These are phyloP conservation scores for Paratilapia polleni DNA, from an alignment of 2,113 vertebrate genomes.

Conservation along the genomic window DNA sequence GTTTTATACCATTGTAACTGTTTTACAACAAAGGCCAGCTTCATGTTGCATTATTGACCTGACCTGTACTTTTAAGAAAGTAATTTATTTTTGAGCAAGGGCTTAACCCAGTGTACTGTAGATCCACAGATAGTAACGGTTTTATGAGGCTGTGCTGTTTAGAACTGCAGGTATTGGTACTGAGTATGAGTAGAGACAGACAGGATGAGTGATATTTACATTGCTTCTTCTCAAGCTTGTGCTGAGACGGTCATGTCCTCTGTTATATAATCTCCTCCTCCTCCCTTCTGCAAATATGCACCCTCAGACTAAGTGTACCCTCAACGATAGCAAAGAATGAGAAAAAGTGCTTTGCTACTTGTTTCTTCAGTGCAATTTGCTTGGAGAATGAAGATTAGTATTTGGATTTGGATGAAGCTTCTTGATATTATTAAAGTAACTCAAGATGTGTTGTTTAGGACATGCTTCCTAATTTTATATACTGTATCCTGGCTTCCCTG, in stretches of 20 bases:
- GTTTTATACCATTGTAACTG: background rate
- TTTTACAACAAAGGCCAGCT: background rate
- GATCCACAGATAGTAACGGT: background rate
- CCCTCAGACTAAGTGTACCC: slow-evolving; percentile 4
- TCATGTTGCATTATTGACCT: background rate
- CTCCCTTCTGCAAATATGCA: background rate
- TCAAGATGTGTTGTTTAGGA: background rate
- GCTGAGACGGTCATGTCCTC: slow-evolving; percentile 6
- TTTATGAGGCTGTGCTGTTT: background rate
- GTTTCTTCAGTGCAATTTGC: background rate
- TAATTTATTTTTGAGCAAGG: slow-evolving; percentile 16
- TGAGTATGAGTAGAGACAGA: background rate
- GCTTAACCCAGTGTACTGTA: slow-evolving; percentile 4
- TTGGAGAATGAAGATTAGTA: background rate
- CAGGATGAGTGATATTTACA: slow-evolving; percentile 16
- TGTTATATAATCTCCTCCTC: background rate
- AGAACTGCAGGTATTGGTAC: background rate
- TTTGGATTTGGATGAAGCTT: background rate
- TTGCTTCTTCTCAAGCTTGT: slow-evolving; percentile 4
- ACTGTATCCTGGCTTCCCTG: background rate
- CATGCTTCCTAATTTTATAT: background rate
- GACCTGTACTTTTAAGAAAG: background rate
- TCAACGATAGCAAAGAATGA: background rate
- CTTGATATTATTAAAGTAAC: background rate
- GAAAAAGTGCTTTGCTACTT: background rate